A percentile compares a stretch with the other conserved stretches of the same genome.
phyloP scores from a whole-genome alignment of 2,888 invertebrate genomes.

The Gisinianus flammeolus region DNA sequence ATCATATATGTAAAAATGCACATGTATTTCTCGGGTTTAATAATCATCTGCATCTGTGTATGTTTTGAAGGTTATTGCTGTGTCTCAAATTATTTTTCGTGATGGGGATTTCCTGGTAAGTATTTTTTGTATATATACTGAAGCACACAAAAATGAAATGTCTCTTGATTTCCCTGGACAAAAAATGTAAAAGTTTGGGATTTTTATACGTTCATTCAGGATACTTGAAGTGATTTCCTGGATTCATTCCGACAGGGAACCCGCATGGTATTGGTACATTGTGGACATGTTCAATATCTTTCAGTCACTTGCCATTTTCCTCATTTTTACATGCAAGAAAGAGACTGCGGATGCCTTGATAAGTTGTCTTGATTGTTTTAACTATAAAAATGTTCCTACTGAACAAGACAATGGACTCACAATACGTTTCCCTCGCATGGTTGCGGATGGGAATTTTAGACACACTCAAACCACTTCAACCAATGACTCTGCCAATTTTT shows the following conservation, averaged over 20 bases:
- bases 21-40: neutral
- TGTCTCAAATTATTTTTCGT: constrained; percentile 50
- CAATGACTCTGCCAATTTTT: too few relatives aligned
- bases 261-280: constrained; percentile 27
- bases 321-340: constrained; percentile 17
- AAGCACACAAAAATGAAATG: too few relatives aligned
- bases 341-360: constrained; percentile 2
- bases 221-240: constrained; percentile 49
- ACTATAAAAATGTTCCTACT: neutral
- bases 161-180: too few relatives aligned
- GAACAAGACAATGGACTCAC: too few relatives aligned
- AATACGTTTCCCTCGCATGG: too few relatives aligned
- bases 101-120: constrained; percentile 48
- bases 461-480: too few relatives aligned
- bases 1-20: constrained; percentile 37
- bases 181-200: too few relatives aligned
- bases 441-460: too few relatives aligned
- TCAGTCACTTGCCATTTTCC: constrained; percentile 1
- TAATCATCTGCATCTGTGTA: too few relatives aligned
- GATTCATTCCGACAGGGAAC: constrained; percentile 31
- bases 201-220: too few relatives aligned
- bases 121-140: too few relatives aligned
- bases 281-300: constrained; percentile 3
- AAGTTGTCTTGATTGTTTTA: too few relatives aligned
- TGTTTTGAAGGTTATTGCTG: constrained; percentile 45